Conservation (phyloP, 2,797 vertebrate genomes). For the Tapera naevia region DNA sequence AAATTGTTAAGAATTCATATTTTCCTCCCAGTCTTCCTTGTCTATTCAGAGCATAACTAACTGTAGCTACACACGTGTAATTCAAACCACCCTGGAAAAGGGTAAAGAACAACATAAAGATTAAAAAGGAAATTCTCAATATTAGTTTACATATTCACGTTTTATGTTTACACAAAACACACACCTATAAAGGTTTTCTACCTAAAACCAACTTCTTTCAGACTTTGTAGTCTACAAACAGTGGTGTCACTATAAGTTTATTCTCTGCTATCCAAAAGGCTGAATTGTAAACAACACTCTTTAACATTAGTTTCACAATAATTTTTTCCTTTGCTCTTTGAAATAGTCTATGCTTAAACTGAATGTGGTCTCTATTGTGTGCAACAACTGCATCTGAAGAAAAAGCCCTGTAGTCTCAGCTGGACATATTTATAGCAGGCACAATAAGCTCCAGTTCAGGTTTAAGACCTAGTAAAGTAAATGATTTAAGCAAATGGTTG, state of each 20-base stretch:
- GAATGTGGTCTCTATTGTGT: not conserved
- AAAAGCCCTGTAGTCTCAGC: not conserved
- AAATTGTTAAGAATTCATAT: not conserved
- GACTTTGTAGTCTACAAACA: not conserved
- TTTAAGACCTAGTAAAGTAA: not conserved
- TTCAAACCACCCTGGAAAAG: not conserved
- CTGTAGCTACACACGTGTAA: not conserved
- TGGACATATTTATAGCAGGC: not conserved
- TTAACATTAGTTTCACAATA: not conserved
- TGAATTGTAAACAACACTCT: not conserved
- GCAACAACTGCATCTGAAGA: not conserved
- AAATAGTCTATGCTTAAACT: not conserved
- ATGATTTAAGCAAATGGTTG: not conserved
- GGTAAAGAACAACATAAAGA: not conserved
- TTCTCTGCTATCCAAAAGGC: not conserved
- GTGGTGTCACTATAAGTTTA: not conserved
- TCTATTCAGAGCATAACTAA: not conserved
- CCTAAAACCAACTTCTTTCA: not conserved
- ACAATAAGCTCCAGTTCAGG: not conserved
- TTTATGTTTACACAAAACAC: not conserved
- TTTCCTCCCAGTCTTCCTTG: not conserved
- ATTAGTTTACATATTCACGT: not conserved
- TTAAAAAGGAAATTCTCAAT: not conserved
- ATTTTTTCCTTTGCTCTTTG: not conserved
- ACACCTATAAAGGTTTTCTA: not conserved